Base-by-base conservation (phyloP, 2,797 vertebrate species). In the Columba guinea region DNA sequence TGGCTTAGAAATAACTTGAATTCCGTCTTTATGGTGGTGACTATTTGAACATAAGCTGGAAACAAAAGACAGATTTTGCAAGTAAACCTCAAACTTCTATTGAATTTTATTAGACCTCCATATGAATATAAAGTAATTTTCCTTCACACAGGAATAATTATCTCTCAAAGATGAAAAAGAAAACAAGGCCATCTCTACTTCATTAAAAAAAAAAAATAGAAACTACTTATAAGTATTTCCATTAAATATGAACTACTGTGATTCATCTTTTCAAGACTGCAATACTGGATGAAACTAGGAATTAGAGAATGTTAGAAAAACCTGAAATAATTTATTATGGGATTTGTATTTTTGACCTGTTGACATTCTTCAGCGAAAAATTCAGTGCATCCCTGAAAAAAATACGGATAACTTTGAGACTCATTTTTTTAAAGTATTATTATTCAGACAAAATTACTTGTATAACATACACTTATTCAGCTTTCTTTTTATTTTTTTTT, bases 121-220 rank as follows among this genome's bases (percentile, higher is more conserved):
- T 94, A 77, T 96, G 96, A 96, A 96, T 95, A 95, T 91, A 78
- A 96, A 95, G 90, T 90, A 81, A 94, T 96, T 97, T 95, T 87
- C 93, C 84, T 96, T 97, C 94, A 85, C 67, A 16, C 58, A 87
- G 76, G 71, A 95, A 91, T 96, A 97, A 84, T 83, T 89, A 64
- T 92, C 53, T 84, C 70, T 96, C 80, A 89, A 96, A 94, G 75
- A 89, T 93, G 93, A 92, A 94, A 70, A 93, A 78, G 77, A 93
- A 96, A 96, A 96, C 73, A 95, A 93, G 53, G 34, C 58, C 44
- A 17, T 97, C 92, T 95, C 55, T 87, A 73, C 39, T 82, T 93
- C 34, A n/a, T 35, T 35, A 3, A 32, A 71, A 46, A 37, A 37
- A 39, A 59, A 96, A 88, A 24, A 69, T 67, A 37, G 76, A 69